Evolutionary conservation across 2,113 vertebrate genomes (phyloP).

Genomic region (Alosa alosa): DNA sequence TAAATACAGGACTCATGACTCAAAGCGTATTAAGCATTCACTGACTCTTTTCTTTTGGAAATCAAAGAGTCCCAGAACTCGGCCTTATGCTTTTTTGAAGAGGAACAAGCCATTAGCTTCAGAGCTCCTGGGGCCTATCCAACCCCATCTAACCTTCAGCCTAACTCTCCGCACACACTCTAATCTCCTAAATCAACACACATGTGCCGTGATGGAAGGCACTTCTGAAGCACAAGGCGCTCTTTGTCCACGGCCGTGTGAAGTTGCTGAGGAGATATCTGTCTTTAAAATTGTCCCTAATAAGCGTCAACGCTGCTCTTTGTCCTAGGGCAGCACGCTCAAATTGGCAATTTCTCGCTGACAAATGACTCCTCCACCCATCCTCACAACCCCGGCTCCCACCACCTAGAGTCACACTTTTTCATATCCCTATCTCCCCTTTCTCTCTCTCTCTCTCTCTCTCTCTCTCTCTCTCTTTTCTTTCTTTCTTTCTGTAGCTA

Average conservation of each 20-base stretch:
- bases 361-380: conserved; percentile 55
- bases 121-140: background rate
- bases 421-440: background rate
- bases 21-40: background rate
- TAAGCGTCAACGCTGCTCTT: background rate
- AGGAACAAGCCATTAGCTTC: background rate
- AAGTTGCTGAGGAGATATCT: background rate
- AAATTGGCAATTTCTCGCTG: conserved; percentile 48
- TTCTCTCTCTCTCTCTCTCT: conserved; percentile 18
- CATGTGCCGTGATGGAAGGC: background rate
- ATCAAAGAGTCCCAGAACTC: background rate
- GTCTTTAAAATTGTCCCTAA: background rate
- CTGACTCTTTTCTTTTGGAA: background rate
- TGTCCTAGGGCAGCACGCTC: conserved; percentile 8
- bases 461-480: background rate
- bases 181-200: background rate
- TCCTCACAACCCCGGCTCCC: conserved; percentile 25
- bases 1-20: background rate
- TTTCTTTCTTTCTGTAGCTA: background rate
- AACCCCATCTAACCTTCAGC: background rate
- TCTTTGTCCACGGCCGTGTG: background rate
- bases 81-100: background rate
- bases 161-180: background rate
- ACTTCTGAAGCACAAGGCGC: background rate
- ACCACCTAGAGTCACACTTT: background rate